Evolutionary conservation across 1,140 invertebrate species (phyloP).

Genomic region (Sinonovacula constricta): DNA sequence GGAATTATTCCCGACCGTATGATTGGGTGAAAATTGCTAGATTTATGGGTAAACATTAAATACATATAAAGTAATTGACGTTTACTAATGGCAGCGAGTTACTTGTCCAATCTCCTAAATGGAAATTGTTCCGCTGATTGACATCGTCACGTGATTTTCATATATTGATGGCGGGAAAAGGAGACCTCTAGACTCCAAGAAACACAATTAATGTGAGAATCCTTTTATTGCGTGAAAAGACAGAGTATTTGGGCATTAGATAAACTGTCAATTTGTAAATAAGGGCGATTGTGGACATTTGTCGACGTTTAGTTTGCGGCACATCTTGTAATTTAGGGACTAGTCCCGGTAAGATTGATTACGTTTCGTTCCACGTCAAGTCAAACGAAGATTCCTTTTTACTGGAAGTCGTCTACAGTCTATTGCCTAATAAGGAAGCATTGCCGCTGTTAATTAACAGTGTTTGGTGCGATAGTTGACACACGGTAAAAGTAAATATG

Average conservation of each 20-base stretch:
- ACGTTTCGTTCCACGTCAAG: conserved; percentile 9
- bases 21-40: conserved; percentile 52
- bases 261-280: conserved; percentile 54
- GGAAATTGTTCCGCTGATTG: conserved; percentile 47
- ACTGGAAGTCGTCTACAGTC: no score
- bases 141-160: conserved; percentile 45
- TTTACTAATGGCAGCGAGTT: conserved; percentile 46
- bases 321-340: conserved; percentile 47
- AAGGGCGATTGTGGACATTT: conserved; percentile 53
- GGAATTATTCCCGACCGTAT: conserved; percentile 45
- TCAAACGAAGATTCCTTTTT: neutral
- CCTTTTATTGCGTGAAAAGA: conserved; percentile 49
- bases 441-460: no score
- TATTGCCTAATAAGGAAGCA: no score
- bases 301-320: conserved; percentile 30
- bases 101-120: conserved; percentile 49
- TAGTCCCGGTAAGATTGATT: conserved; percentile 25
- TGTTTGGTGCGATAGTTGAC: no score
- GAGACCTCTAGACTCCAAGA: conserved; percentile 40
- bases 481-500: no score
- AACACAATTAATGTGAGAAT: conserved; percentile 47
- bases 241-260: conserved; percentile 48
- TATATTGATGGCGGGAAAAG: conserved; percentile 54
- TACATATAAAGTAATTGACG: conserved; percentile 57
- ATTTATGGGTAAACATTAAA: conserved; percentile 55